A percentile compares a stretch with the other conserved stretches of the same genome.
Conservation (phyloP, 2,113 vertebrate species). For the Xenus cinereus region DNA sequence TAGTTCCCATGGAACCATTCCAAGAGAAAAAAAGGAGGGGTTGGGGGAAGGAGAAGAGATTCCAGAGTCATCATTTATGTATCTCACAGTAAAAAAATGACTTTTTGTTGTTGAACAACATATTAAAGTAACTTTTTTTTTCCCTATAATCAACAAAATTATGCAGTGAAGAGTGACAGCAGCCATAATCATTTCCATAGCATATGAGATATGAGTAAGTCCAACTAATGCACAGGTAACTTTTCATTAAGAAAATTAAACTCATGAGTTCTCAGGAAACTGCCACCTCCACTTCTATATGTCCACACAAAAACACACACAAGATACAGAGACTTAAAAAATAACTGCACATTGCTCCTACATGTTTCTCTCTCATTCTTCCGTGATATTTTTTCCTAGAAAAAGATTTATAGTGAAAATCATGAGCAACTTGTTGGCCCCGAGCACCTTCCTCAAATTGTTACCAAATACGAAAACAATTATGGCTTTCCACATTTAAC, state of each 20-base stretch:
- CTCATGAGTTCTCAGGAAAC: background rate
- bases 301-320: background rate
- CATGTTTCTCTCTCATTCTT: background rate
- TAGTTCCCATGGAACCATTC: background rate
- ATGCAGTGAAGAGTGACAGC: background rate
- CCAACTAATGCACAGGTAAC: background rate
- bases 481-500: background rate
- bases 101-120: background rate
- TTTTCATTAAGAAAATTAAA: background rate
- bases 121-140: background rate
- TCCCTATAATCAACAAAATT: background rate
- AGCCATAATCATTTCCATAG: background rate
- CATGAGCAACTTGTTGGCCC: background rate
- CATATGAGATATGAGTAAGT: background rate
- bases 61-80: background rate
- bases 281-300: background rate
- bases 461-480: background rate
- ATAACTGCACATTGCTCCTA: background rate
- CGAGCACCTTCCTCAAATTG: background rate
- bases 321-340: background rate
- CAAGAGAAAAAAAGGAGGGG: background rate
- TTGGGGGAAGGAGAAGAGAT: fast-evolving
- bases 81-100: background rate
- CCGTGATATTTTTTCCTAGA: background rate
- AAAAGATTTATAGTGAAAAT: background rate